Conservation (phyloP, 1,140 invertebrate genomes). For the Drosophila mauritiana region DNA sequence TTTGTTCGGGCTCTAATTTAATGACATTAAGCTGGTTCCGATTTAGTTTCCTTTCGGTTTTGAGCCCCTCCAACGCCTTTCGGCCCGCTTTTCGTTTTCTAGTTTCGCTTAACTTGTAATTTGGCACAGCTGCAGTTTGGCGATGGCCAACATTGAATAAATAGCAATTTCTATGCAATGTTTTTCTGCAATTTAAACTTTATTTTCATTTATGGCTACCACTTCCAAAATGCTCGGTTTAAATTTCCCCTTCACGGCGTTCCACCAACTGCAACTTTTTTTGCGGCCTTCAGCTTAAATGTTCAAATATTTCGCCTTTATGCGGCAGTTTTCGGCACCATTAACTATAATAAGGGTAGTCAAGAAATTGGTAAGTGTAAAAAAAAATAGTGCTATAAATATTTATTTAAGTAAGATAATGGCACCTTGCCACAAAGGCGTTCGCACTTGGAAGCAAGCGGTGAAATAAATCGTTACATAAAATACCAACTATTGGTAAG, state of each 20-base stretch:
- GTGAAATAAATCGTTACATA: no score
- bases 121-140: conserved; percentile 64
- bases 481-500: no score
- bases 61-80: not conserved
- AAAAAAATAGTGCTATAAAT: not conserved
- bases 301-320: conserved; percentile 29
- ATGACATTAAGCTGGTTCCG: conserved; percentile 63
- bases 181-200: conserved; percentile 78
- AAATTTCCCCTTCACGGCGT: conserved; percentile 42
- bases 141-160: conserved; percentile 67
- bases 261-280: not conserved
- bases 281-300: not conserved
- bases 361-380: conserved; percentile 17
- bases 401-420: not conserved
- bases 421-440: no score
- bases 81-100: conserved; percentile 17
- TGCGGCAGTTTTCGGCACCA: conserved; percentile 8
- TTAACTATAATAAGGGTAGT: not conserved
- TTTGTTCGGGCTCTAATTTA: conserved; percentile 68
- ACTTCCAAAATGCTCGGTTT: conserved; percentile 24
- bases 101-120: conserved; percentile 39
- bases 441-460: no score
- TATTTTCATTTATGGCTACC: conserved; percentile 71
- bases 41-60: conserved; percentile 43
- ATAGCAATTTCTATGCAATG: conserved; percentile 73